A percentile compares a stretch with the other conserved stretches of the same genome.
phyloP scores from a whole-genome alignment of 2,888 invertebrate species.

The Ectemnius lituratus region DNA sequence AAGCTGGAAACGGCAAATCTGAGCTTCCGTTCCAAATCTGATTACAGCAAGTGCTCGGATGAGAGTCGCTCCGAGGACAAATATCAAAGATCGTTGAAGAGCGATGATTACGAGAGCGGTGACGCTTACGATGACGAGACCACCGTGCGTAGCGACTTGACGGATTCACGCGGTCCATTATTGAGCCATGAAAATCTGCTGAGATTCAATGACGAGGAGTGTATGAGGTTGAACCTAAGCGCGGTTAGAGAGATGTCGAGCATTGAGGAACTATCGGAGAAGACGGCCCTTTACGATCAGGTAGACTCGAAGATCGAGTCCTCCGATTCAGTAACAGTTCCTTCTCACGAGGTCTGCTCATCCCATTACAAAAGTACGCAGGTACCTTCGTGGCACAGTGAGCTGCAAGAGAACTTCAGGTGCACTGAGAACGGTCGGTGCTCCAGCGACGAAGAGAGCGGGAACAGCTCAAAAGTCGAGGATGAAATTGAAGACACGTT shows the following conservation, averaged over 20 bases:
- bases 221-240: background rate
- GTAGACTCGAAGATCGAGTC: background rate
- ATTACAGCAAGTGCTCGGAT: background rate
- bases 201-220: background rate
- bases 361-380: background rate
- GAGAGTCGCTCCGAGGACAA: background rate
- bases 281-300: background rate
- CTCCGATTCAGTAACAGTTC: background rate
- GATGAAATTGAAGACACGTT: background rate
- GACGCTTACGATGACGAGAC: no score
- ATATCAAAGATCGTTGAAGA: background rate
- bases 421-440: background rate
- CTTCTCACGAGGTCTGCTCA: no score
- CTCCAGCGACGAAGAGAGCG: conserved; percentile 1
- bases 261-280: background rate
- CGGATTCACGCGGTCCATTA: no score
- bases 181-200: background rate
- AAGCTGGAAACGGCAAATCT: background rate
- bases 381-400: background rate
- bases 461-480: background rate
- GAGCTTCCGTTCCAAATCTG: background rate
- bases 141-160: no score
- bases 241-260: background rate
- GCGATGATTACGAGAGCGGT: no score
- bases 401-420: background rate